These are phyloP conservation scores for Pterois miles DNA, from an alignment of 2,797 vertebrate genomes.

Conservation along the genomic window DNA sequence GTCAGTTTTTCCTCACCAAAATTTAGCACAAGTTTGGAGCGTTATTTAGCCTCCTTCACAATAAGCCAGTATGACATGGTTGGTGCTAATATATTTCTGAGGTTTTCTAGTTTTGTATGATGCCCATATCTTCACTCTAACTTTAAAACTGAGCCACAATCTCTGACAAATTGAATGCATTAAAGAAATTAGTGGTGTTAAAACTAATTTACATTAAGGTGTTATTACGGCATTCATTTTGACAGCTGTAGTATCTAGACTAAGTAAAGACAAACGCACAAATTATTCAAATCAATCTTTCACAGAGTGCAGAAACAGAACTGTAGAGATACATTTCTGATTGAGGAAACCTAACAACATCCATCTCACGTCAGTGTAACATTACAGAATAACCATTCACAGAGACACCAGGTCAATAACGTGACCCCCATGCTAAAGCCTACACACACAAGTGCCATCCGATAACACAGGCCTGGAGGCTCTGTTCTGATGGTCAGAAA, in stretches of 20 bases:
- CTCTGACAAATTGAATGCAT: too few relatives aligned
- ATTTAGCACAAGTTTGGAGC: too few relatives aligned
- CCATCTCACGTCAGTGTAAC: not conserved
- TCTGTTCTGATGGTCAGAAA: constrained; percentile 41
- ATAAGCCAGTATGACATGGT: too few relatives aligned
- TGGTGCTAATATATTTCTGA: too few relatives aligned
- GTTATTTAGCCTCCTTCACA: too few relatives aligned
- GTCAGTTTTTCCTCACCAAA: too few relatives aligned
- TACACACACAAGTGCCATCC: not conserved
- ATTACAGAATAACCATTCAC: not conserved
- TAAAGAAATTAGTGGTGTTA: too few relatives aligned
- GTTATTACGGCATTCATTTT: not conserved
- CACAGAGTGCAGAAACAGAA: not conserved
- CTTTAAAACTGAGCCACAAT: too few relatives aligned
- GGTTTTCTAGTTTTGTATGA: too few relatives aligned
- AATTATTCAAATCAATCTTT: not conserved
- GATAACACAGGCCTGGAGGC: not conserved
- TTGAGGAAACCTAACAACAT: not conserved
- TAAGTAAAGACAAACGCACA: not conserved
- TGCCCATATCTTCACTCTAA: too few relatives aligned
- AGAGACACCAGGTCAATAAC: not conserved
- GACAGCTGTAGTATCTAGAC: not conserved
- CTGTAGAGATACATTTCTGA: not conserved
- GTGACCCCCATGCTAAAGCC: not conserved
- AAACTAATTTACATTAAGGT: too few relatives aligned